A percentile compares a stretch with the other conserved stretches of the same genome.
Conservation (phyloP, 2,888 invertebrate genomes). For the Dynastes tityus region DNA sequence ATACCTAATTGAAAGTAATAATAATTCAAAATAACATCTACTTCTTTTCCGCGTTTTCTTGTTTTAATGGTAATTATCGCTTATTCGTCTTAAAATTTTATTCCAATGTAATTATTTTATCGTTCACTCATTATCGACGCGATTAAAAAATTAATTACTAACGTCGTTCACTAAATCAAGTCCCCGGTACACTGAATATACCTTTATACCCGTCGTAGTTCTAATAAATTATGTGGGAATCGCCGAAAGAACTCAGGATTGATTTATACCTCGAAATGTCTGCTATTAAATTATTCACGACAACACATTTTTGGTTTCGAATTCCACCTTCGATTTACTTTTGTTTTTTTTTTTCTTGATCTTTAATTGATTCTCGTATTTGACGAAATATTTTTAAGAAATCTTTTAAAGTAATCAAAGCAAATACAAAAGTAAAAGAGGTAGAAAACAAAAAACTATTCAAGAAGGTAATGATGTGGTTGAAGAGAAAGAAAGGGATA, state of each 20-base stretch:
- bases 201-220: neutral
- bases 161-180: slow-evolving; percentile 1
- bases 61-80: neutral
- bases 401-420: neutral
- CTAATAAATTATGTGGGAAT: slow-evolving; percentile 14
- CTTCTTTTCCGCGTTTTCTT: neutral
- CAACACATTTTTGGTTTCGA: neutral
- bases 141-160: slow-evolving; percentile 21
- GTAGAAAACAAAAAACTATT: neutral
- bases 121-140: neutral
- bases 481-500: slow-evolving; percentile 49
- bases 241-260: neutral
- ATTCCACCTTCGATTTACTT: neutral
- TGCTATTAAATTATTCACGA: neutral
- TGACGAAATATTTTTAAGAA: slow-evolving; percentile 2
- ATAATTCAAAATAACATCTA: neutral
- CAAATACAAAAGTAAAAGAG: neutral
- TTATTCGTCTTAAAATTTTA: neutral
- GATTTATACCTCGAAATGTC: neutral
- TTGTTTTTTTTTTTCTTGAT: neutral
- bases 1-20: too few relatives aligned
- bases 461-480: neutral
- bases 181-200: too few relatives aligned
- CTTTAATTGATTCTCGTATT: slow-evolving; percentile 5
- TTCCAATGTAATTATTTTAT: slow-evolving; percentile 3